These are phyloP conservation scores for Brenthis hecate DNA, from an alignment of 2,888 invertebrate species.

Conservation along the genomic window DNA sequence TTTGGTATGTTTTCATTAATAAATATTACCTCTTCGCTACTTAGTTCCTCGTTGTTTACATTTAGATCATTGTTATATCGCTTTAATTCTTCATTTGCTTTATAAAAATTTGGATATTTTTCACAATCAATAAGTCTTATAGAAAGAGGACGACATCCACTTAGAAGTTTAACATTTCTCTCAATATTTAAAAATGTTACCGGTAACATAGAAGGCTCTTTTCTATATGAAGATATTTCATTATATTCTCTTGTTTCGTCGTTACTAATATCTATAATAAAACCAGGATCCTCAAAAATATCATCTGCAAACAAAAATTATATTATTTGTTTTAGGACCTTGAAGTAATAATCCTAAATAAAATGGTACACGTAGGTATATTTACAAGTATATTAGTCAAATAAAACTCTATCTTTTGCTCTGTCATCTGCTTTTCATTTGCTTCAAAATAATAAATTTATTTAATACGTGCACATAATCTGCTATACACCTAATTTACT, in stretches of 20 bases:
- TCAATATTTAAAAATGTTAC: conserved; percentile 39
- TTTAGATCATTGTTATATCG: neutral
- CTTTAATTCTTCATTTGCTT: neutral
- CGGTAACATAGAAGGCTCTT: conserved; percentile 32
- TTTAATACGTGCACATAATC: no score
- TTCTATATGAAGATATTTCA: conserved; percentile 23
- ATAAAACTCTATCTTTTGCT: no score
- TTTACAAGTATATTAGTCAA: no score
- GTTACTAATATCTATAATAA: neutral
- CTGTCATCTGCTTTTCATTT: no score
- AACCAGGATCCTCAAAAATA: neutral
- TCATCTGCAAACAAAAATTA: conserved; percentile 1
- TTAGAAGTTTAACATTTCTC: conserved; percentile 37
- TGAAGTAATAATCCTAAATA: no score
- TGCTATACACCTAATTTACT: no score
- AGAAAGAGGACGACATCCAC: conserved; percentile 38
- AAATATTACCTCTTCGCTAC: neutral
- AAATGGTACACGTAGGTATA: no score
- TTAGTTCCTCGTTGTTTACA: neutral
- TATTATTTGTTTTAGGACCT: neutral
- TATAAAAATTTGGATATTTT: neutral
- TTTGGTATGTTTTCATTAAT: neutral
- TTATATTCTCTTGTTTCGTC: neutral
- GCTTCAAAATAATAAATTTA: no score
- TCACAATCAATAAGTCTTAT: conserved; percentile 41